Evolutionary conservation across 1,140 invertebrate species (phyloP).

Genomic region (Eupristina koningsbergeri): DNA sequence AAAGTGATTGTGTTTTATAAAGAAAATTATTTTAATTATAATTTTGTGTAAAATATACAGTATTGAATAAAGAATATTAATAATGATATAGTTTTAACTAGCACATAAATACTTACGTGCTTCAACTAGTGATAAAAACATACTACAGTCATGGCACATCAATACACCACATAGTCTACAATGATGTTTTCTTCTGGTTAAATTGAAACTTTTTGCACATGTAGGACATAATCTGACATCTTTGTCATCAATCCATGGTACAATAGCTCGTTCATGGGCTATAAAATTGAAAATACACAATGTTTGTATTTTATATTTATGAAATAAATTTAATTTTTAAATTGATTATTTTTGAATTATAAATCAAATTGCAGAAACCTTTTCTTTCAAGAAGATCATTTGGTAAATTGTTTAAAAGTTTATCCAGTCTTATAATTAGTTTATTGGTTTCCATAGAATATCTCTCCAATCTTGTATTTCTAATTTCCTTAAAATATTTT

Average conservation of each 20-base stretch:
- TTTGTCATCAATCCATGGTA: slow-evolving; percentile 93
- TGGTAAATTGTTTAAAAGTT: slow-evolving; percentile 88
- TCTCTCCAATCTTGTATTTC: slow-evolving; percentile 84
- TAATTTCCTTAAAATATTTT: slow-evolving; percentile 84
- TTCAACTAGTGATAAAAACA: slow-evolving; percentile 86
- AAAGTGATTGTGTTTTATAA: too few species aligned
- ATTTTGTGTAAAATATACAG: too few species aligned
- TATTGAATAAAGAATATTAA: not conserved
- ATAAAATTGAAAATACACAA: slow-evolving; percentile 39
- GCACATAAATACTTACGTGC: slow-evolving; percentile 80
- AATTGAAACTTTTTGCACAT: slow-evolving; percentile 90
- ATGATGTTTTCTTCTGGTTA: slow-evolving; percentile 94
- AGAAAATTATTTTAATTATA: too few species aligned
- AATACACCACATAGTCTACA: slow-evolving; percentile 96
- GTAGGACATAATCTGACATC: slow-evolving; percentile 92
- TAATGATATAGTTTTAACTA: not conserved
- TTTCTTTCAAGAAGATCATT: slow-evolving; percentile 86
- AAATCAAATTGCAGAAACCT: slow-evolving; percentile 71
- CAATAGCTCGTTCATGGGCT: slow-evolving; percentile 86
- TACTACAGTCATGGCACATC: slow-evolving; percentile 94
- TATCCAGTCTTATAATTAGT: slow-evolving; percentile 93
- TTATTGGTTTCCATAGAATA: slow-evolving; percentile 97
- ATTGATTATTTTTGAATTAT: slow-evolving; percentile 37
- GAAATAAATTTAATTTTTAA: not conserved
- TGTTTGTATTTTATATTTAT: not conserved